These are phyloP conservation scores for Merluccius polli DNA, from an alignment of 2,797 vertebrate species.

Conservation along the genomic window DNA sequence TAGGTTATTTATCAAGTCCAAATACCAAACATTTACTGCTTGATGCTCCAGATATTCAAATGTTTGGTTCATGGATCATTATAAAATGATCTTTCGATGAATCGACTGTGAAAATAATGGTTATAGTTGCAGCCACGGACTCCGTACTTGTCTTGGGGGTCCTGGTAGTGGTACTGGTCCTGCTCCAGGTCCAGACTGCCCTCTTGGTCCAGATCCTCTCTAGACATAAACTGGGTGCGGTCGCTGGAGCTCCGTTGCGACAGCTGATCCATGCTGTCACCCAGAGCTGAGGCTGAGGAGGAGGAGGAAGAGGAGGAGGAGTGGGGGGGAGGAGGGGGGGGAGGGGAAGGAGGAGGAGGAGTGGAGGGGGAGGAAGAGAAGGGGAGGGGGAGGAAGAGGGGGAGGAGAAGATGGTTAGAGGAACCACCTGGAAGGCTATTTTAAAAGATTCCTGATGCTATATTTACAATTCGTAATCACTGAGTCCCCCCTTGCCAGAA, in stretches of 20 bases:
- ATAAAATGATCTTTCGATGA: no score
- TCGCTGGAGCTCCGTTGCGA: constrained; percentile 73
- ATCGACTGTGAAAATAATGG: no score
- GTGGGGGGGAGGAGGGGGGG: neutral
- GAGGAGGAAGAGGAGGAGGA: neutral
- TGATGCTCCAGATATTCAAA: no score
- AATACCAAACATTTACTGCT: no score
- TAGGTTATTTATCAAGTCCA: no score
- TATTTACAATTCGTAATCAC: neutral
- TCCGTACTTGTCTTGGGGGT: constrained; percentile 53
- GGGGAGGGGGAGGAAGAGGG: neutral
- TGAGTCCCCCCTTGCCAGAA: neutral
- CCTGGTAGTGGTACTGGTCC: constrained; percentile 69
- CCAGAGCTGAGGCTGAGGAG: constrained; percentile 78
- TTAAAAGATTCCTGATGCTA: neutral
- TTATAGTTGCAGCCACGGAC: no score
- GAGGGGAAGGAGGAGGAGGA: neutral
- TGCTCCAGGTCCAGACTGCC: constrained; percentile 74
- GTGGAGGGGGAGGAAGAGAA: no score
- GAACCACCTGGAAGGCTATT: neutral
- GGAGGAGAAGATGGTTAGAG: neutral
- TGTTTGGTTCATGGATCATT: no score
- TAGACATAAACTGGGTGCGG: constrained; percentile 72
- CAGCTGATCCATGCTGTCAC: constrained; percentile 85
- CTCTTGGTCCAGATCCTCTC: constrained; percentile 77